Evolutionary conservation across 2,888 invertebrate species (phyloP).

Genomic region (Lymantria dispar): DNA sequence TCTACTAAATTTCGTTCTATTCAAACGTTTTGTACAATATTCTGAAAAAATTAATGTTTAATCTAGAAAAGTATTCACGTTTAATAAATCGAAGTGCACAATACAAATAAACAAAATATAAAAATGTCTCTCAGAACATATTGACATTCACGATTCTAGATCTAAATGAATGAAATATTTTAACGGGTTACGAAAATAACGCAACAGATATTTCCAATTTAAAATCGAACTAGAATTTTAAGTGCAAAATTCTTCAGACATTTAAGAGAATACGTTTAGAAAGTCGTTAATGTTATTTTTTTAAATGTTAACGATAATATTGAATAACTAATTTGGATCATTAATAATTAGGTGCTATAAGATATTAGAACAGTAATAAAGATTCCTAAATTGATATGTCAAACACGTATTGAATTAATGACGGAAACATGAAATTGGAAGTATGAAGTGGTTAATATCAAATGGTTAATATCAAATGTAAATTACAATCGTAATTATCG

Average conservation of each 20-base stretch:
- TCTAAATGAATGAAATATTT: neutral
- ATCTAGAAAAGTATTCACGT: too few relatives aligned
- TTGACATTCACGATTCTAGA: neutral
- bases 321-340: neutral
- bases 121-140: neutral
- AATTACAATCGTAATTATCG: neutral
- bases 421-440: neutral
- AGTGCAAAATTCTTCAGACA: neutral
- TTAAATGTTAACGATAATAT: neutral
- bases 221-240: neutral
- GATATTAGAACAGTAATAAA: slow-evolving; percentile 3
- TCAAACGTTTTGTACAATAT: too few relatives aligned
- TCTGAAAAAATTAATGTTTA: too few relatives aligned
- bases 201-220: neutral
- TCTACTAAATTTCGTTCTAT: too few relatives aligned
- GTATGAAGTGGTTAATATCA: neutral
- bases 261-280: slow-evolving; percentile 13
- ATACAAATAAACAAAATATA: neutral
- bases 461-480: neutral
- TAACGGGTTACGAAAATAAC: neutral
- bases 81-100: too few relatives aligned
- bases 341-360: slow-evolving; percentile 13
- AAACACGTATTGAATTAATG: neutral
- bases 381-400: neutral
- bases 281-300: slow-evolving; percentile 8